Conservation (phyloP, 2,113 vertebrate species). For the Rhadina sibilatrix region DNA sequence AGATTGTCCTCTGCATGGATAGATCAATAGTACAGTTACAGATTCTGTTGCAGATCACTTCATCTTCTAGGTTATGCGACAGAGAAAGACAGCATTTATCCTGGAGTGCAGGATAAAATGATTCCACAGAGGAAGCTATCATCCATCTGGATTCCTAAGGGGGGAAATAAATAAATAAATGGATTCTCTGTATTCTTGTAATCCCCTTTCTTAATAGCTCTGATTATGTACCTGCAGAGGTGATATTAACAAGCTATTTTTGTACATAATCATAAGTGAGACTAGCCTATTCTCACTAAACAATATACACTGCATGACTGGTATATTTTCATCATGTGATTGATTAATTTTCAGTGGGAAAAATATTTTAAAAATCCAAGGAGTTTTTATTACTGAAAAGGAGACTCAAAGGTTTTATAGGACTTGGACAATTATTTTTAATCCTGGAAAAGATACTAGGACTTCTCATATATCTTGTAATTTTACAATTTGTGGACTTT, state of each 20-base stretch:
- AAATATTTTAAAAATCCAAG: background rate
- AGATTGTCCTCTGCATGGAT: background rate
- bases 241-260: background rate
- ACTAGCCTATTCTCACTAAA: background rate
- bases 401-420: background rate
- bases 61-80: constrained; percentile 19
- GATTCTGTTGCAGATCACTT: constrained; percentile 43
- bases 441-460: background rate
- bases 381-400: background rate
- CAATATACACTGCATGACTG: background rate
- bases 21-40: constrained; percentile 38
- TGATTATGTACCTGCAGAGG: background rate
- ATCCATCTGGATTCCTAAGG: background rate
- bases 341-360: background rate
- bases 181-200: background rate
- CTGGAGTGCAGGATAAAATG: background rate
- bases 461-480: background rate
- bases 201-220: background rate
- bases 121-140: background rate
- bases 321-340: background rate
- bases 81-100: constrained; percentile 16
- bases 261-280: background rate
- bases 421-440: background rate
- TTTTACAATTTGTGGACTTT: background rate
- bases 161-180: background rate